Conservation (phyloP, 2,888 invertebrate genomes). For the Idaea dimidiata region DNA sequence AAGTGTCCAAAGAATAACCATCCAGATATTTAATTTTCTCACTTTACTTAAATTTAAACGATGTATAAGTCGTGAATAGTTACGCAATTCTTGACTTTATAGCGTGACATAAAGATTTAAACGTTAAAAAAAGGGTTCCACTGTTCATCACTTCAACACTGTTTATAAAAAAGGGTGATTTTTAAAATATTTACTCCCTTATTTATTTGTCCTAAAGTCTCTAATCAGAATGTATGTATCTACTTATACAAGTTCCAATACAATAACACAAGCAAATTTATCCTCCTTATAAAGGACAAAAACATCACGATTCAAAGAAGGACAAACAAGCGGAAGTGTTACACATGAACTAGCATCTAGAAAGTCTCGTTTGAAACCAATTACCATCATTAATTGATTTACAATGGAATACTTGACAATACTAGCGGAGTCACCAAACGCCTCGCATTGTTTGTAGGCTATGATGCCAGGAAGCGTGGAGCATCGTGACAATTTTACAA, state of each 20-base stretch:
- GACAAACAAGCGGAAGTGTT: slow-evolving; percentile 8
- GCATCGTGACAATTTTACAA: slow-evolving; percentile 37
- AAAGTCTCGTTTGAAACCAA: slow-evolving; percentile 22
- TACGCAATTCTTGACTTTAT: no score
- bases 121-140: no score
- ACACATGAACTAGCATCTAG: slow-evolving; percentile 12
- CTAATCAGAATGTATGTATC: neutral
- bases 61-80: no score
- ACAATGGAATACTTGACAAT: slow-evolving; percentile 19
- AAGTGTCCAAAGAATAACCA: no score
- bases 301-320: slow-evolving; percentile 8
- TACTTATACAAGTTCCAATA: neutral
- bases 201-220: no score
- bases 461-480: slow-evolving; percentile 36
- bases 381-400: slow-evolving; percentile 28
- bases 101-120: no score
- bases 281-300: slow-evolving; percentile 9
- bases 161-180: no score
- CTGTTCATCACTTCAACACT: no score
- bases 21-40: no score
- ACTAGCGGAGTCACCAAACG: neutral
- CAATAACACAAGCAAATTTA: neutral
- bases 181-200: no score
- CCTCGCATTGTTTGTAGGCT: slow-evolving; percentile 1
- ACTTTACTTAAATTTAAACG: no score